Percentiles rank a stretch among this genome's conserved stretches.
Evolutionary conservation across 2,888 invertebrate species (phyloP).

Genomic region (Torymus texanus): DNA sequence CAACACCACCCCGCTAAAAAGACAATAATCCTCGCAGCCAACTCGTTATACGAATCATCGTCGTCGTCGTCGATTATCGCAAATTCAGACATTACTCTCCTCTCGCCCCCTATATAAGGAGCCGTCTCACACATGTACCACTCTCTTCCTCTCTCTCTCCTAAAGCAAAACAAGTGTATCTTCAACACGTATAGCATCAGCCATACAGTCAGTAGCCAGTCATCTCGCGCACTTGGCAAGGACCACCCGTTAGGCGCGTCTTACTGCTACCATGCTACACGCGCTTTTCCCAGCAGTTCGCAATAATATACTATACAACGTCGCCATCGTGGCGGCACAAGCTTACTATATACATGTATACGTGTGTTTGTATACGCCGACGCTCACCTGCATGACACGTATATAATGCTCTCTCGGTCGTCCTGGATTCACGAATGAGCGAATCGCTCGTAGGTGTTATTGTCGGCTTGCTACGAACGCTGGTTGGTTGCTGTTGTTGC

Average conservation of each 20-base stretch:
- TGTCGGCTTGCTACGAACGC: conserved; percentile 9
- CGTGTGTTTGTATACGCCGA: conserved; percentile 61
- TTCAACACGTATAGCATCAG: neutral
- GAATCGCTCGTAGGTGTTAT: conserved; percentile 67
- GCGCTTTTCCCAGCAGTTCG: no score
- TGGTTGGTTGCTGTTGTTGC: neutral
- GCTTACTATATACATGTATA: no score
- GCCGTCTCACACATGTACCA: neutral
- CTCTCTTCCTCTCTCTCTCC: neutral
- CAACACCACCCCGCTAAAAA: no score
- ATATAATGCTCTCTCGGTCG: conserved; percentile 61
- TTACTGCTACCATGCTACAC: no score
- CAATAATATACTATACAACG: no score
- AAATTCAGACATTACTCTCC: conserved; percentile 1
- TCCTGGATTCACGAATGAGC: conserved; percentile 64
- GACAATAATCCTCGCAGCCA: no score
- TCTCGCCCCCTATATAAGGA: neutral
- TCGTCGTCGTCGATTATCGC: neutral
- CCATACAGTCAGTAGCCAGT: no score
- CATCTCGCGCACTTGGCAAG: no score
- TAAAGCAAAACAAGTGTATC: conserved; percentile 2
- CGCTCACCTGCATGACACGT: conserved; percentile 53
- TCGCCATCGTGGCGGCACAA: no score
- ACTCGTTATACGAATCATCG: no score
- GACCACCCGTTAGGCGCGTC: no score